These are phyloP conservation scores for Acanthosepion esculentum DNA, from an alignment of 2,888 invertebrate genomes.

Conservation along the genomic window DNA sequence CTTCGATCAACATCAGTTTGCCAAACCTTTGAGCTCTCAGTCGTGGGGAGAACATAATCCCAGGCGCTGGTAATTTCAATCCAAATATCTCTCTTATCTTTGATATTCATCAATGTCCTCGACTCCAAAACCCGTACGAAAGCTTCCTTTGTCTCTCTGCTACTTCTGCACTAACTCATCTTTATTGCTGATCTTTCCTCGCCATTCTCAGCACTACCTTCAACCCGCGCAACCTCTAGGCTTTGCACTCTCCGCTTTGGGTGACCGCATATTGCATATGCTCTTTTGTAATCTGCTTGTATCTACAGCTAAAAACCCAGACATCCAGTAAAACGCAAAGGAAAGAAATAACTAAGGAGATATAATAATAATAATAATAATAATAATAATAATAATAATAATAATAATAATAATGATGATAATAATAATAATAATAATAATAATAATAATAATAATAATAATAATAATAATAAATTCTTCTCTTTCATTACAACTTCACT, in stretches of 20 bases:
- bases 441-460: background rate
- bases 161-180: background rate
- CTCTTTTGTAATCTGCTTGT: background rate
- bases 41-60: background rate
- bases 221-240: background rate
- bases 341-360: background rate
- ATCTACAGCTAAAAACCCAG: background rate
- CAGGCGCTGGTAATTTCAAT: conserved; percentile 6
- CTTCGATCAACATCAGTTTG: background rate
- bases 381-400: background rate
- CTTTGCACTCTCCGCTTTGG: conserved; percentile 4
- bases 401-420: background rate
- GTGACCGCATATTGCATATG: conserved; percentile 8
- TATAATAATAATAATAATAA: background rate
- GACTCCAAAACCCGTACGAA: background rate
- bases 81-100: background rate
- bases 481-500: background rate
- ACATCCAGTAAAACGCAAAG: background rate
- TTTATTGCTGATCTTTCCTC: conserved; percentile 4
- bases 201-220: background rate
- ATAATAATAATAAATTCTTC: background rate
- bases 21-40: background rate
- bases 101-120: conserved; percentile 18
- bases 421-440: background rate
- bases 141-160: background rate